Evolutionary conservation across 2,888 invertebrate genomes (phyloP), one percentile per base, ranked within the genome.

Genomic region (Agrochola macilenta): DNA sequence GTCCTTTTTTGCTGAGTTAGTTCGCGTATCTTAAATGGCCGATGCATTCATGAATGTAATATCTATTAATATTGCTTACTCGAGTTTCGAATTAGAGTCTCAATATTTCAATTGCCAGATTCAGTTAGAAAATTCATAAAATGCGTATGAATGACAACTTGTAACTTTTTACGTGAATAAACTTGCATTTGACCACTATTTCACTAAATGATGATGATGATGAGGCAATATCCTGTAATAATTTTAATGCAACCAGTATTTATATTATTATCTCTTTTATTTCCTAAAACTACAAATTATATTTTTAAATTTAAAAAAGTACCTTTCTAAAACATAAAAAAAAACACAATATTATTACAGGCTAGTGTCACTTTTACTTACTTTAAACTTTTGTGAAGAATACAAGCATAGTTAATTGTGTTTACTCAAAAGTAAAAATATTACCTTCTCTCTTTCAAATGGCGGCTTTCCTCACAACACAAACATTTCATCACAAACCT

Each of bases 31-130:
- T 35, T 35, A 46, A 14, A 52, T 54, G 20, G 35, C 5, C 11
- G 11, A 23, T 66, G 58, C 52, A 60, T 65, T 23, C 52, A 35
- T 79, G 12, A 58, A 65, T 26, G 5, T 43, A 20, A 57, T 79
- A 49, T 23, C 9, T 52, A n/a, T 49, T 30, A 52, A 39, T 63
- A 26, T 39, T 70, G 54, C 26, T 60, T 49, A 20, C 17, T 76
- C 26, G 30, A 14, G 26, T 9, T 9, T 17, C 0, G 17, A 17
- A n/a, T 11, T 20, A 23, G 52, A 52, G 2, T 23, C 5, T 26
- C 30, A 68, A 35, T 52, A 52, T 17, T 69, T 52, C 1, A 20
- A 26, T 52, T 7, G 26, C 17, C 9, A 20, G 5, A 35, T 61
- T 20, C 0, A 8, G 5, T n/a, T 11, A n/a, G 14, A 54, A 54